A percentile compares a stretch with the other conserved stretches of the same genome.
These are phyloP conservation scores for Conus betulinus DNA, from an alignment of 1,140 invertebrate genomes.

Conservation along the genomic window DNA sequence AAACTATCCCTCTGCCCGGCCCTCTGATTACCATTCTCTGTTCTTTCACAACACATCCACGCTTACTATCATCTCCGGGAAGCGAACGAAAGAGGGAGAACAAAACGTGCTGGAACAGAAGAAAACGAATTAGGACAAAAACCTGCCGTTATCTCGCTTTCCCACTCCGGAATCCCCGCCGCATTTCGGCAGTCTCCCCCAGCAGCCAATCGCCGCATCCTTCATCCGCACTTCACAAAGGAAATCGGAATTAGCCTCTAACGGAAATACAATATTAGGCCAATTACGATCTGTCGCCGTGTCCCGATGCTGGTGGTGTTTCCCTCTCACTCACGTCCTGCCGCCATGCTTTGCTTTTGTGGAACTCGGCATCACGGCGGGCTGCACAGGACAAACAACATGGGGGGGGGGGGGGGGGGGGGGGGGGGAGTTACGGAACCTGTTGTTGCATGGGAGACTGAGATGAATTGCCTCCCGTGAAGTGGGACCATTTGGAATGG, in stretches of 20 bases:
- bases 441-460: not conserved
- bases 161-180: no score
- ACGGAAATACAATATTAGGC: constrained; percentile 7
- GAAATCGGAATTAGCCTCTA: not conserved
- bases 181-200: not conserved
- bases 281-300: not conserved
- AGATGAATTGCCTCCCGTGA: not conserved
- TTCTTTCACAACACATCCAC: no score
- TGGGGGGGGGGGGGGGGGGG: no score
- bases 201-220: not conserved
- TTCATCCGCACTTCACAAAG: not conserved
- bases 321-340: not conserved
- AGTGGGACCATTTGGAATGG: not conserved
- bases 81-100: not conserved
- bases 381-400: not conserved
- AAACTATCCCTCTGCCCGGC: not conserved
- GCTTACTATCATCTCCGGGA: no score
- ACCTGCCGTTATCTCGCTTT: no score
- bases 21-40: not conserved
- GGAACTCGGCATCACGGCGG: no score
- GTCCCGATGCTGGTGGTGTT: not conserved
- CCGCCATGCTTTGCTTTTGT: not conserved
- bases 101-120: not conserved
- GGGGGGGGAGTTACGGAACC: not conserved
- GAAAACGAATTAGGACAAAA: not conserved